These are phyloP conservation scores for Netelia virgata DNA, from an alignment of 2,888 invertebrate genomes.

Conservation along the genomic window DNA sequence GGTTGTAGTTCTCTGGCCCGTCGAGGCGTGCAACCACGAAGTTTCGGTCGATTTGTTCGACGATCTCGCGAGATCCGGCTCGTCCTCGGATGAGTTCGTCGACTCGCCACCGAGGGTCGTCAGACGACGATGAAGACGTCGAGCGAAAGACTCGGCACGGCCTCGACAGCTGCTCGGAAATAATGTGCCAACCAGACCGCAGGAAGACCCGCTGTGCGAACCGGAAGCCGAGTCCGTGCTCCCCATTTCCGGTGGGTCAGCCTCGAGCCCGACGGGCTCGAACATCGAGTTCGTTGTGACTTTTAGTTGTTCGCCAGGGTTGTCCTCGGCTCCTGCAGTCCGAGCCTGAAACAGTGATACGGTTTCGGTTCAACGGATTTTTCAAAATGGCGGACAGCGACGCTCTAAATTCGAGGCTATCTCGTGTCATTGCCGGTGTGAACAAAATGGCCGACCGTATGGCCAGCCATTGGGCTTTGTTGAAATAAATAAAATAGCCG, in stretches of 20 bases:
- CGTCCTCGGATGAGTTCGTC: slow-evolving; percentile 60
- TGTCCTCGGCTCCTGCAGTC: slow-evolving; percentile 1
- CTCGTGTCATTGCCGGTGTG: too few species aligned
- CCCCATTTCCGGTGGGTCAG: slow-evolving; percentile 73
- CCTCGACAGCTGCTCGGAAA: slow-evolving; percentile 91
- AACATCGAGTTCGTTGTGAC: not conserved
- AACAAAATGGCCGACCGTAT: too few species aligned
- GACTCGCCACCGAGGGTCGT: slow-evolving; percentile 89
- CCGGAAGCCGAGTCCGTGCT: slow-evolving; percentile 79
- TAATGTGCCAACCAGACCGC: slow-evolving; percentile 80
- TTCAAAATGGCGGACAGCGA: not conserved
- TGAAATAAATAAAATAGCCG: too few species aligned
- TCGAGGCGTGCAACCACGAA: slow-evolving; percentile 76
- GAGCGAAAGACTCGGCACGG: slow-evolving; percentile 93
- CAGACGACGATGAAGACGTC: slow-evolving; percentile 91
- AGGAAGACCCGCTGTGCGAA: slow-evolving; percentile 87
- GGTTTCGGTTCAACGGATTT: not conserved
- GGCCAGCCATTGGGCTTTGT: too few species aligned
- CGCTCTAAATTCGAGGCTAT: too few species aligned
- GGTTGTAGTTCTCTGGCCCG: slow-evolving; percentile 70
- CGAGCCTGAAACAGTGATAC: slow-evolving; percentile 32
- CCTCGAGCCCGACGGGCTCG: not conserved
- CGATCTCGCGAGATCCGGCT: slow-evolving; percentile 24
- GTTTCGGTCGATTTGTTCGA: slow-evolving; percentile 75
- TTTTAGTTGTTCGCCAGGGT: not conserved